phyloP scores from a whole-genome alignment of 2,113 vertebrate genomes.

The Mobula birostris region DNA sequence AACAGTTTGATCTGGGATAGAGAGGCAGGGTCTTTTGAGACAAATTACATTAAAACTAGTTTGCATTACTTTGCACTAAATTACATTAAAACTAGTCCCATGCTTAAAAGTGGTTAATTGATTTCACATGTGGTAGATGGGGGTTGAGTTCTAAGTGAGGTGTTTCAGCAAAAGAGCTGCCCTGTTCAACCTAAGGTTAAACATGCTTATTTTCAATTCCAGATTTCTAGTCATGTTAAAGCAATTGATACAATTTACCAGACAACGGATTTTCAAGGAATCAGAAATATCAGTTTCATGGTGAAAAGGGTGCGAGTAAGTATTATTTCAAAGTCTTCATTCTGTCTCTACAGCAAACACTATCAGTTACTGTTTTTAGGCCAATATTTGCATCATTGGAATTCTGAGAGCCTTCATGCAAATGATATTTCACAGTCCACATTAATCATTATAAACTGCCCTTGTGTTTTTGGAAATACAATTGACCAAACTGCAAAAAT shows the following conservation, averaged over 20 bases:
- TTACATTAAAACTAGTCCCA: not conserved
- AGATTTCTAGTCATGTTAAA: conserved; percentile 98
- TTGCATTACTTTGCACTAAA: no score
- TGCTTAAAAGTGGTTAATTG: no score
- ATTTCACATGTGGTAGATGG: no score
- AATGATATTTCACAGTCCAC: not conserved
- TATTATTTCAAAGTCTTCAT: conserved; percentile 39
- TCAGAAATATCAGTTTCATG: conserved; percentile 95
- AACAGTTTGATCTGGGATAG: not conserved
- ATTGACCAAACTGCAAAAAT: not conserved
- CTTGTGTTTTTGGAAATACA: not conserved
- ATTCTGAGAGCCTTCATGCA: not conserved
- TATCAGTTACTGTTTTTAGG: not conserved
- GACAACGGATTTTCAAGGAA: conserved; percentile 86
- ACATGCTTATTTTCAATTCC: conserved; percentile 27
- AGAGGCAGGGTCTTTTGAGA: not conserved
- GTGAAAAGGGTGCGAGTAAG: conserved; percentile 93
- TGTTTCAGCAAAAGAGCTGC: not conserved
- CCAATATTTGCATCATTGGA: not conserved
- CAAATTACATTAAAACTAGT: not conserved
- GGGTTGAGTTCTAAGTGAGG: not conserved
- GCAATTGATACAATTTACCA: conserved; percentile 92
- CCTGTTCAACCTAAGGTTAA: not conserved
- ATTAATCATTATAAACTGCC: not conserved
- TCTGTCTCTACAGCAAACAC: not conserved